Base-by-base conservation (phyloP, 2,888 invertebrate species). In the Cheilosia grossa region DNA sequence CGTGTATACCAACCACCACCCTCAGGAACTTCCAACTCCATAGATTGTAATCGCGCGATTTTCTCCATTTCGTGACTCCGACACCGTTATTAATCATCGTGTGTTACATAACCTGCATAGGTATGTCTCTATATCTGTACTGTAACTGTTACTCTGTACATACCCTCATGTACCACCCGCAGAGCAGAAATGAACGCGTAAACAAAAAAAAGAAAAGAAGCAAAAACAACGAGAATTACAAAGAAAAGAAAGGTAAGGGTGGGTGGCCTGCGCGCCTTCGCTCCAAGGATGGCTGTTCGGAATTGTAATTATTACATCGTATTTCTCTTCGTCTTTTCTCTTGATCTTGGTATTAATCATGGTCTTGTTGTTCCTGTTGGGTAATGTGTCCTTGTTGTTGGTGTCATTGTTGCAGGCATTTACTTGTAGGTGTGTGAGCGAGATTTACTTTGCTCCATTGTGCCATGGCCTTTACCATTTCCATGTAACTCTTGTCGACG, bases 281-380 rank as follows among this genome's bases (percentile, higher is more conserved):
- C 27, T 7, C 27, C 27, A 5, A 61, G 67, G 80, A 51, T 63
- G 77, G 77, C 59, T 85, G 83, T 85, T 80, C 61, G 85, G 85
- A 85, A 72, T 85, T 81, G 85, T 85, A 85, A 85, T 85, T 85
- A 85, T 85, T 85, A 85, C 85, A 85, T 81, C 80, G 85, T 85
- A 85, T 85, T 85, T 81, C 85, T 85, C 85, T 85, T 72, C 85
- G 85, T 85, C 85, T 85, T 77, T 67, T 56, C 75, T 75, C 51
- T 85, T 75, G 75, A 81, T 80, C 80, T 77, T 81, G 75, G 81
- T 72, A 81, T 85, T 77, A 85, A 85, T 85, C 85, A 85, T 67
- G 75, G 75, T 67, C 75, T 80, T 66, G 85, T 80, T 85, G 73
- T 80, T 85, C 61, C 64, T 70, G 66, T 70, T 72, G 51, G 63